Base-by-base conservation (phyloP, 92 coral and sea anemone species). In the Meandrina meandrites region DNA sequence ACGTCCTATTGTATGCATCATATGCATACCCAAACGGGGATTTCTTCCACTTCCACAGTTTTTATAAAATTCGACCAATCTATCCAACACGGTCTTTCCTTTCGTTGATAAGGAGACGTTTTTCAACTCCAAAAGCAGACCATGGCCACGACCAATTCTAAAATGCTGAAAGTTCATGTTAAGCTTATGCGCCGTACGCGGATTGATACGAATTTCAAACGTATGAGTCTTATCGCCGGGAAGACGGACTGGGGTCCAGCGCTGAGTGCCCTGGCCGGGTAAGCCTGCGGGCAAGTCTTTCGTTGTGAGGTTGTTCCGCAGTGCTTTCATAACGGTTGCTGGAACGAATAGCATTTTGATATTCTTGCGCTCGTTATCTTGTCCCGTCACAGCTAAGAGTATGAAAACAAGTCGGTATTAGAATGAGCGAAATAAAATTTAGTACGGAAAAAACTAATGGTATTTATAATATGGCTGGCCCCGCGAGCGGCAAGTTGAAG, bases 291-390 rank as follows among this genome's bases (percentile, higher is more conserved):
- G 80, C 42, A 73, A 37, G 80, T 90, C 90, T 42, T 77, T 82
- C 21, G 81, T 34, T 7, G 86, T 83, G 48, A 81, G 90, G 64
- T 77, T 81, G 31, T 67, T 81, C 27, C 27, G 87, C 37, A 90
- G 82, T 1, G 90, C 70, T n/a, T 42, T 68, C 84, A 90, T 81
- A 28, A 79, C 87, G 28, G 81, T 81, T n/a, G 84, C 83, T 27
- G 92, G 92, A 27, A 90, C 92, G 36, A 90, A 90, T 62, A 90
- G 50, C 87, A 90, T 71, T 48, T 86, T 88, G 56, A 90, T 86
- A 73, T 90, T 90, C 51, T 84, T 84, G 36, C 70, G 80, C 27
- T 74, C 69, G 36, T 72, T 31, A 22, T 53, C 86, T 83, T 83
- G 79, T 48, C 76, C 80, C 36, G 50, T 56, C 28, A 77, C 80